A percentile compares a stretch with the other conserved stretches of the same genome.
Evolutionary conservation across 2,113 vertebrate species (phyloP).

Genomic region (Falco punctatus): DNA sequence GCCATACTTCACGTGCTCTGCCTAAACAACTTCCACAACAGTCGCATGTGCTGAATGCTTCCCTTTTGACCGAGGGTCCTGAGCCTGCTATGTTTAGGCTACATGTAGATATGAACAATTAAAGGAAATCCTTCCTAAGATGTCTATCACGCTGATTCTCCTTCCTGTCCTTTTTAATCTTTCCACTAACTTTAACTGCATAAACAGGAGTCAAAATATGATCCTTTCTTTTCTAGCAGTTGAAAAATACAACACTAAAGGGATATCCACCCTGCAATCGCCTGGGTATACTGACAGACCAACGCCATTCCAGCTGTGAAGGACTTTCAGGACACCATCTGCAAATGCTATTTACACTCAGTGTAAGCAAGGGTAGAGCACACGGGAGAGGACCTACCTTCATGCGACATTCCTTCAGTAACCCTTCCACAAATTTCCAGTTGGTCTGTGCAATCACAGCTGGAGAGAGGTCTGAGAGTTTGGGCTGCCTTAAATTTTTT

Average conservation of each 20-base stretch:
- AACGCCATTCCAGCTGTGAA: background rate
- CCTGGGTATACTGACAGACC: background rate
- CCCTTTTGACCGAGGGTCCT: background rate
- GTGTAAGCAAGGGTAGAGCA: background rate
- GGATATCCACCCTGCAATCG: background rate
- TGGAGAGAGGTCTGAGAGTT: constrained; percentile 91
- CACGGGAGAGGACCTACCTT: constrained; percentile 79
- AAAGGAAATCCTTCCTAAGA: background rate
- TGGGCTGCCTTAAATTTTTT: constrained; percentile 90
- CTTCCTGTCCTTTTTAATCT: background rate
- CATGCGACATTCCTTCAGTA: constrained; percentile 94
- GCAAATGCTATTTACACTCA: background rate
- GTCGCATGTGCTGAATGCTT: fast-evolving
- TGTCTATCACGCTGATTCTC: background rate
- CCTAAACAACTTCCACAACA: background rate
- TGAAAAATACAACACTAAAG: background rate
- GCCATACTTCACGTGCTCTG: background rate
- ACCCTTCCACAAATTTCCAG: constrained; percentile 92
- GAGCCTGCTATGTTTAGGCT: background rate
- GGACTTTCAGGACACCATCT: background rate
- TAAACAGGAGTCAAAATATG: fast-evolving
- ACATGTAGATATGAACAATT: background rate
- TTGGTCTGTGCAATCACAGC: constrained; percentile 92
- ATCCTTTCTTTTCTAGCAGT: background rate
- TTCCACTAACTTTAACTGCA: background rate